A percentile compares a stretch with the other conserved stretches of the same genome.
phyloP scores from a whole-genome alignment of 2,888 invertebrate genomes.

The Diachrysia chrysitis region DNA sequence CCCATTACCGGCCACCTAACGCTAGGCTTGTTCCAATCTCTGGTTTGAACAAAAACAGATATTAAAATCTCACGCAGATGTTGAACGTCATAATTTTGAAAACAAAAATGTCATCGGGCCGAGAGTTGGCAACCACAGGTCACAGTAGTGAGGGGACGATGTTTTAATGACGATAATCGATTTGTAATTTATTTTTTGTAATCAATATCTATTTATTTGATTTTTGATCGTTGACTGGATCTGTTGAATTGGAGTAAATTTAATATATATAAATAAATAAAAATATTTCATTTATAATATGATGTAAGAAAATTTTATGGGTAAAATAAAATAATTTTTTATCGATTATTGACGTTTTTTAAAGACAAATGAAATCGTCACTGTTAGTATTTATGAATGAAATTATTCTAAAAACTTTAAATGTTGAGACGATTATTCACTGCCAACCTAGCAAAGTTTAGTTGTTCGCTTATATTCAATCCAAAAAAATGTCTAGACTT shows the following conservation, averaged over 20 bases:
- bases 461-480: no score
- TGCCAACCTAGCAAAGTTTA: no score
- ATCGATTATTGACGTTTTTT: no score
- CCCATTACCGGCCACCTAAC: slow-evolving; percentile 46
- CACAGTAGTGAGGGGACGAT: slow-evolving; percentile 51
- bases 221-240: neutral
- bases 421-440: no score
- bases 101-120: slow-evolving; percentile 66
- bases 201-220: slow-evolving; percentile 1
- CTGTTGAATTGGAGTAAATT: neutral
- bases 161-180: slow-evolving; percentile 20
- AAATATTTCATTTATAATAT: neutral
- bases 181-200: slow-evolving; percentile 9
- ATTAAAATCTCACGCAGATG: slow-evolving; percentile 58
- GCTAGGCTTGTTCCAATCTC: slow-evolving; percentile 56
- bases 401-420: no score
- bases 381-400: no score
- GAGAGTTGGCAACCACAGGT: slow-evolving; percentile 59
- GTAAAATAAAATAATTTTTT: no score
- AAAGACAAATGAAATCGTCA: no score
- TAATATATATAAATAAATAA: no score
- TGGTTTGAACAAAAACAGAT: slow-evolving; percentile 49
- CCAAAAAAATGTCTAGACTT: slow-evolving; percentile 16
- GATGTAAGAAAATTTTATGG: no score
- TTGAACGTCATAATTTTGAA: slow-evolving; percentile 61